These are phyloP conservation scores for Lineus longissimus DNA, from an alignment of 1,140 invertebrate species.

Conservation along the genomic window DNA sequence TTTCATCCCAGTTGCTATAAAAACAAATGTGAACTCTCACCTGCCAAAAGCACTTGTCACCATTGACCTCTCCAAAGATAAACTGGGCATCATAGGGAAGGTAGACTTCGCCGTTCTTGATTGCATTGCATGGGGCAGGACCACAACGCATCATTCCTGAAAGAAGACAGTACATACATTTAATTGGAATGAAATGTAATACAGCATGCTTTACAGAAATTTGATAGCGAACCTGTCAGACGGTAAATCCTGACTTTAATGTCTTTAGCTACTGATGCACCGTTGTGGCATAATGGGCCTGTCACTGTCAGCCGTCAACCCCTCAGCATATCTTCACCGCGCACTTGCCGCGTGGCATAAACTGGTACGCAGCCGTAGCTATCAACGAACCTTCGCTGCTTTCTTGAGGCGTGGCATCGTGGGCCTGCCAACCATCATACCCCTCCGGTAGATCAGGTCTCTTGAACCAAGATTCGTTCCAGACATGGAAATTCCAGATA, in stretches of 20 bases:
- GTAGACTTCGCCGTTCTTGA: slow-evolving; percentile 74
- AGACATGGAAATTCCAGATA: slow-evolving; percentile 94
- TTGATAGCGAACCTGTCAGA: too few relatives aligned
- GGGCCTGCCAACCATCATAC: slow-evolving; percentile 86
- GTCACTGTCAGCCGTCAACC: too few relatives aligned
- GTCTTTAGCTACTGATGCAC: too few relatives aligned
- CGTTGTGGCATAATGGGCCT: too few relatives aligned
- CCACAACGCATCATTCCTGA: slow-evolving; percentile 69
- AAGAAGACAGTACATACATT: neutral
- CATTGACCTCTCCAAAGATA: slow-evolving; percentile 69
- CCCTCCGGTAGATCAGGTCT: slow-evolving; percentile 72
- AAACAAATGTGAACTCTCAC: neutral
- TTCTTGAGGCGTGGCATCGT: slow-evolving; percentile 90
- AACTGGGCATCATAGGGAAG: slow-evolving; percentile 75
- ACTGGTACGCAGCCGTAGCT: too few relatives aligned
- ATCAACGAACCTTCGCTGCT: slow-evolving; percentile 58
- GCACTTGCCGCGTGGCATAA: too few relatives aligned
- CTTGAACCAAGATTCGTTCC: slow-evolving; percentile 93
- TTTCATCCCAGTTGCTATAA: too few relatives aligned
- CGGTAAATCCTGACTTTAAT: too few relatives aligned
- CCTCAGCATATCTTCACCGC: too few relatives aligned
- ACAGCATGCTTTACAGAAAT: neutral
- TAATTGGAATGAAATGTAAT: neutral
- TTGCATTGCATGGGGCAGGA: slow-evolving; percentile 65
- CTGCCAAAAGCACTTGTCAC: neutral